A percentile compares a stretch with the other conserved stretches of the same genome.
Conservation (phyloP, 64 coral and sea anemone genomes). For the Acropora yongei region DNA sequence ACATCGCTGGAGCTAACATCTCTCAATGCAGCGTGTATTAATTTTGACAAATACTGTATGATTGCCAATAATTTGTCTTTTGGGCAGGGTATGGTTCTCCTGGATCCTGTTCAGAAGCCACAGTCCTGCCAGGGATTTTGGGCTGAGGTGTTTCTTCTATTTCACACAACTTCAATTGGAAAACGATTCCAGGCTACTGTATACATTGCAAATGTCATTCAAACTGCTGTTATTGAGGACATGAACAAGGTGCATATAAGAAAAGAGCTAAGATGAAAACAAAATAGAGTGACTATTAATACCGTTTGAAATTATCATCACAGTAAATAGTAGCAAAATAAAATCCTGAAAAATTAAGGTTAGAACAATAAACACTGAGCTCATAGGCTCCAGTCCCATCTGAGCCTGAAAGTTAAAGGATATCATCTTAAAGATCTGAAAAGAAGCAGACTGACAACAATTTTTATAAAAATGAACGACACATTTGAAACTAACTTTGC, state of each 20-base stretch:
- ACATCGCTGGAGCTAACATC: too few species aligned
- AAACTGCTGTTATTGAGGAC: constrained; percentile 91
- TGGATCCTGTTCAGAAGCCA: constrained; percentile 69
- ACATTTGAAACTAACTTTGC: too few species aligned
- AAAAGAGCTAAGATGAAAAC: not conserved
- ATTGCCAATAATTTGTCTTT: not conserved
- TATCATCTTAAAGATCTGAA: too few species aligned
- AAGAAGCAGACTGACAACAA: too few species aligned
- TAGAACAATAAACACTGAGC: too few species aligned
- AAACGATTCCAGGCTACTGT: constrained; percentile 94
- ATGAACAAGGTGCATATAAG: constrained; percentile 70
- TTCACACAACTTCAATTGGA: constrained; percentile 78
- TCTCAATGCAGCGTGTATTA: too few species aligned
- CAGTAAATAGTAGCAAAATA: not conserved
- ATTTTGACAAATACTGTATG: not conserved
- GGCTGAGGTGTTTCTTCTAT: constrained; percentile 92
- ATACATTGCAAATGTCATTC: constrained; percentile 92
- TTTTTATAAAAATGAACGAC: too few species aligned
- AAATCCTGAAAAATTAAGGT: too few species aligned
- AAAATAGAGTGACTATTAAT: not conserved
- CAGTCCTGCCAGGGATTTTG: constrained; percentile 69
- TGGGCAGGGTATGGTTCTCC: constrained; percentile 86
- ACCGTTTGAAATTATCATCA: too few species aligned
- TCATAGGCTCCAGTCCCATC: too few species aligned
- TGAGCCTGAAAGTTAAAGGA: too few species aligned